Evolutionary conservation across 2,113 vertebrate species (phyloP).

Genomic region (Speoplatyrhinus poulsoni): DNA sequence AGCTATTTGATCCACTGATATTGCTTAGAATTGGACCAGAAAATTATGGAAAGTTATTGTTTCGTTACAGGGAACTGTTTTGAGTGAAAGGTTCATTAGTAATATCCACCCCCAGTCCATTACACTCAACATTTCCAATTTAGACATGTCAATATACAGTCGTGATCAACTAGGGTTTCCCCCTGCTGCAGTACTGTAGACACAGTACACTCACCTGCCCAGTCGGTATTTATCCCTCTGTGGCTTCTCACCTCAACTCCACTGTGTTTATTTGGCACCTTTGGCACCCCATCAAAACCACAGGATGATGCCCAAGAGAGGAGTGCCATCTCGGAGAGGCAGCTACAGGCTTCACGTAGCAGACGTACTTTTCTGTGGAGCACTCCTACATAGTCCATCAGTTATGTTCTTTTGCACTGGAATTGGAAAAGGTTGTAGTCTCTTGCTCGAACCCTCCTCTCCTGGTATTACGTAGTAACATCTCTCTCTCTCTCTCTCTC

Average conservation of each 20-base stretch:
- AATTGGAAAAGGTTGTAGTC: too few species aligned
- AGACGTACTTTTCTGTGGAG: background rate
- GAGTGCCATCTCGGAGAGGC: constrained; percentile 12
- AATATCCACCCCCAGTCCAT: background rate
- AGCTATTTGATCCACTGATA: background rate
- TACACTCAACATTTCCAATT: too few species aligned
- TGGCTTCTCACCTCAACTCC: constrained; percentile 54
- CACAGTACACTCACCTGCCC: constrained; percentile 35
- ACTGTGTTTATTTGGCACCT: constrained; percentile 41
- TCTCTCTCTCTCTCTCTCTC: background rate
- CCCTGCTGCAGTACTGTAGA: background rate
- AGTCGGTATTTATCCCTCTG: constrained; percentile 56
- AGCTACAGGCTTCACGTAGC: background rate
- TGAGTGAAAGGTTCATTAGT: background rate
- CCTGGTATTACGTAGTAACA: background rate
- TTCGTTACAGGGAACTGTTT: background rate
- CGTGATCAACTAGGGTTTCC: background rate
- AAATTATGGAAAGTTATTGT: too few species aligned
- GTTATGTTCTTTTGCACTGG: too few species aligned
- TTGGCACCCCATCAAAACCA: constrained; percentile 61
- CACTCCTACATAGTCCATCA: background rate
- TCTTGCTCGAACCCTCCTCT: background rate
- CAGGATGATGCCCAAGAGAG: constrained; percentile 48
- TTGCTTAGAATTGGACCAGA: background rate
- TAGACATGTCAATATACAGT: background rate